These are phyloP conservation scores for Leptopilina syphax DNA, from an alignment of 2,888 invertebrate species.

Conservation along the genomic window DNA sequence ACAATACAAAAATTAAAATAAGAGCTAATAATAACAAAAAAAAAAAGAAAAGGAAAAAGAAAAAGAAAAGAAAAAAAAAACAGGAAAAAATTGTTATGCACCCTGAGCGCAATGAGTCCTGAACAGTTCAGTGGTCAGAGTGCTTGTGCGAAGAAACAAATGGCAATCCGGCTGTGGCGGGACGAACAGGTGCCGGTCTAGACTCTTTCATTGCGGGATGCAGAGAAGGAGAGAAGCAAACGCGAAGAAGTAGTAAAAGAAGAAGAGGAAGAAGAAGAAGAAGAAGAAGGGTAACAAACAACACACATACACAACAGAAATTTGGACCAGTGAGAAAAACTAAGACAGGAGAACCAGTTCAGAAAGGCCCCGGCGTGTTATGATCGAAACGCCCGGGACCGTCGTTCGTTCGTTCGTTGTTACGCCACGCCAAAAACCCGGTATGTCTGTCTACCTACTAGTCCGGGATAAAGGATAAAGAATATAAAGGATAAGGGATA, in stretches of 20 bases:
- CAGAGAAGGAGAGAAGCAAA: constrained; percentile 49
- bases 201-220: constrained; percentile 69
- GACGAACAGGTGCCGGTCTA: constrained; percentile 75
- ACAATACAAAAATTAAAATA: too few relatives aligned
- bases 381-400: constrained; percentile 62
- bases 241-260: neutral
- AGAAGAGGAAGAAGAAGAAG: neutral
- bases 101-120: neutral
- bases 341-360: constrained; percentile 70
- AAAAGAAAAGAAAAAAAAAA: too few relatives aligned
- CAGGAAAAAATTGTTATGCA: neutral
- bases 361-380: constrained; percentile 63
- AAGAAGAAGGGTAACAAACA: neutral
- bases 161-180: constrained; percentile 58
- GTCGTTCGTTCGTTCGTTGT: constrained; percentile 36
- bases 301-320: constrained; percentile 1
- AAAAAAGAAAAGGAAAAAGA: too few relatives aligned
- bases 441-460: constrained; percentile 58
- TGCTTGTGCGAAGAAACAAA: constrained; percentile 64
- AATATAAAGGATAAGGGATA: constrained; percentile 67
- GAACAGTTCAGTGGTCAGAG: constrained; percentile 36
- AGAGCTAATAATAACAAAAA: too few relatives aligned
- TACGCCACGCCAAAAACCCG: constrained; percentile 43
- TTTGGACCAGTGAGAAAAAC: constrained; percentile 59
- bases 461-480: constrained; percentile 66